Percentiles rank a stretch among this genome's conserved stretches.
phyloP scores from a whole-genome alignment of 2,888 invertebrate genomes.

The Euphydryas editha region DNA sequence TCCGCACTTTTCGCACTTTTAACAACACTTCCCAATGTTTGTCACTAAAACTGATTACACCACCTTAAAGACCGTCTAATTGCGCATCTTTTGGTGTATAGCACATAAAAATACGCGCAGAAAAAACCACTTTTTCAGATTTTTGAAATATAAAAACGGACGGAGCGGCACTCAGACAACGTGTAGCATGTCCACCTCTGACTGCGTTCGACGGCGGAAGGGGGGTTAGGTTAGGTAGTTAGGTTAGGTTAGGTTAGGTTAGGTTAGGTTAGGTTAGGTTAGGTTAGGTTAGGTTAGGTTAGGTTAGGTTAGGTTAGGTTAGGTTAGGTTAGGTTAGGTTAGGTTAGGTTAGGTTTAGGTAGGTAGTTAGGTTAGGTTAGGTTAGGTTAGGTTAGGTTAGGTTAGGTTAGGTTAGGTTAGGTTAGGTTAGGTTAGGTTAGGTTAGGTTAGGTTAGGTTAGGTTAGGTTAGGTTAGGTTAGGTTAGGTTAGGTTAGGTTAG shows the following conservation, averaged over 20 bases:
- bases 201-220: too few relatives aligned
- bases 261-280: conserved; percentile 32
- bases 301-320: conserved; percentile 34
- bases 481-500: conserved; percentile 32
- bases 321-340: conserved; percentile 34
- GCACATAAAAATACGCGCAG: too few relatives aligned
- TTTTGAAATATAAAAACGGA: too few relatives aligned
- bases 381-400: conserved; percentile 30
- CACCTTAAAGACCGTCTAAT: too few relatives aligned
- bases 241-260: conserved; percentile 34
- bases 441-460: conserved; percentile 26
- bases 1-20: too few relatives aligned
- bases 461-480: conserved; percentile 26
- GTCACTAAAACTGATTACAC: too few relatives aligned
- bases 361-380: conserved; percentile 35
- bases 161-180: too few relatives aligned
- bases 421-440: conserved; percentile 33
- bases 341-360: conserved; percentile 33
- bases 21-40: too few relatives aligned
- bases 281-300: conserved; percentile 34
- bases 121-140: too few relatives aligned
- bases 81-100: too few relatives aligned
- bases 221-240: conserved; percentile 29
- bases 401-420: conserved; percentile 32
- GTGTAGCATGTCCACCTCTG: too few relatives aligned